Evolutionary conservation across 2,113 vertebrate genomes (phyloP).

Genomic region (Nansenia antarctica): DNA sequence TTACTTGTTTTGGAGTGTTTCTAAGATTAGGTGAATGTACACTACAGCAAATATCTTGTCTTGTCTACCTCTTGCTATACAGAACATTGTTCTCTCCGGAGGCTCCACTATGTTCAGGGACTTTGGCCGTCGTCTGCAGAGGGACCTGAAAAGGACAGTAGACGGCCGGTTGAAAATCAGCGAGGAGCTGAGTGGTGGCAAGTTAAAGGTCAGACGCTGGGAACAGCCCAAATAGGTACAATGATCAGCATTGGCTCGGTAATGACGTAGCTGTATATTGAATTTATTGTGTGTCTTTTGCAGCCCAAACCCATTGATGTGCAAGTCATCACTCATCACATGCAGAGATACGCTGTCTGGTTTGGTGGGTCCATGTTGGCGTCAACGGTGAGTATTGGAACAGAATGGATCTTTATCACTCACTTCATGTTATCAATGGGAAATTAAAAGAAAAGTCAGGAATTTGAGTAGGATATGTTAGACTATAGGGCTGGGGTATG

Average conservation of each 20-base stretch:
- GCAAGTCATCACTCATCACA: slow-evolving; percentile 93
- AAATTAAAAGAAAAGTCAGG: background rate
- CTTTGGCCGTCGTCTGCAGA: slow-evolving; percentile 93
- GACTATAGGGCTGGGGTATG: too few species aligned
- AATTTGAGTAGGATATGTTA: background rate
- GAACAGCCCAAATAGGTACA: too few species aligned
- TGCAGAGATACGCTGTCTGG: slow-evolving; percentile 96
- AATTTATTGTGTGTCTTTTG: slow-evolving; percentile 10
- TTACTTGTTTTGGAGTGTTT: background rate
- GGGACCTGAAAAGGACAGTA: slow-evolving; percentile 96
- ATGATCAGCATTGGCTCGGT: background rate
- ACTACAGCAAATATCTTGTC: too few species aligned
- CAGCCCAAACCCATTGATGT: slow-evolving; percentile 95
- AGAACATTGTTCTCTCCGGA: slow-evolving; percentile 93
- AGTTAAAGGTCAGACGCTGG: slow-evolving; percentile 84
- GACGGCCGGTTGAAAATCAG: slow-evolving; percentile 95
- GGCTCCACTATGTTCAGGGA: slow-evolving; percentile 99
- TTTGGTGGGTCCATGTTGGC: slow-evolving; percentile 96
- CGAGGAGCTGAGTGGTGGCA: slow-evolving; percentile 95
- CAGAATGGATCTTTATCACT: background rate
- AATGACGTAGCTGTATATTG: too few species aligned
- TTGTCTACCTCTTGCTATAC: background rate
- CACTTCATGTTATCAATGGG: background rate
- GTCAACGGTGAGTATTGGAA: slow-evolving; percentile 78
- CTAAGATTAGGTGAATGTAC: background rate